Base-by-base conservation (phyloP, 2,797 vertebrate genomes). In the Taenioides sp. region DNA sequence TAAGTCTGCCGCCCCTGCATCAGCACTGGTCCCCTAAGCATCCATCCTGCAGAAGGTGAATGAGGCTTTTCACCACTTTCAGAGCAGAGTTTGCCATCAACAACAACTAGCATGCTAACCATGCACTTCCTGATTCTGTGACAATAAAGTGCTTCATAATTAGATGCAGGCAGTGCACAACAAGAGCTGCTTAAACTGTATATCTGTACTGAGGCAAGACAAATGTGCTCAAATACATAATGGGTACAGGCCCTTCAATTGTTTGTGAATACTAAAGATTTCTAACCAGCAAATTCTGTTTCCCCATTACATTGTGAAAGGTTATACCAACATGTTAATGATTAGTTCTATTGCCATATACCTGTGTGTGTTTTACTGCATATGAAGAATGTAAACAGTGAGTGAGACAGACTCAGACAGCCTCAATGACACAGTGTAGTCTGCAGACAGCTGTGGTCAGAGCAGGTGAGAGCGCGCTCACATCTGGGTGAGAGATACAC, bases 361-460 rank as follows among this genome's bases (percentile, higher is more conserved):
- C 47, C 4, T 64, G 28, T 31, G 28, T 47, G n/a, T 23, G 34
- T 23, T 17, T n/a, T 2, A 22, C 1, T 6, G 12, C 31, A n/a
- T 20, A 23, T 25, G 11, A 31, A 43, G 20, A 75, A 12, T 14
- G 25, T 12, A 65, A 71, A 68, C 55, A 58, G 22, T 70, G 43
- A 40, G 17, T 11, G 1, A 60, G 70, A 79, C 65, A 60, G 70
- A 79, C 65, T 76, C 74, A 75, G 28, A 64, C 25, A 0, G 4
- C 60, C 18, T 3, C 28, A 28, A 12, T 52, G 31, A 40, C 47
- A 47, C 43, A 47, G 62, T 67, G 66, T 18, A 0, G 43, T 64
- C 67, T 34, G 73, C 17, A 3, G 55, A 34, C 54, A 43, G 54
- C 28, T 27, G 28, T 20, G 22, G 9, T 55, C 31, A 28, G 28